Conservation (phyloP, 2,797 vertebrate species). For the Gallirallus australis region DNA sequence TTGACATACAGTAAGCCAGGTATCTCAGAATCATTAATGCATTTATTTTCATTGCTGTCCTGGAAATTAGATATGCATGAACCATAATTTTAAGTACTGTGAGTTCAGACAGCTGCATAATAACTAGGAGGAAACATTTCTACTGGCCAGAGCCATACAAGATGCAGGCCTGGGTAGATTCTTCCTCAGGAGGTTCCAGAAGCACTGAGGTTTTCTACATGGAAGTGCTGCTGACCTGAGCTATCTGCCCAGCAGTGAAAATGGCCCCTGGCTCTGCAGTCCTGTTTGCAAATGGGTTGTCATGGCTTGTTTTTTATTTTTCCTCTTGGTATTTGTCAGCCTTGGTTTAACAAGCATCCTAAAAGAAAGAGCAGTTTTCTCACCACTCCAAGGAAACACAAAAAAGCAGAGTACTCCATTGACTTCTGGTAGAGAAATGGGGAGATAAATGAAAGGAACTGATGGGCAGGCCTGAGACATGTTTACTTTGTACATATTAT, state of each 20-base stretch:
- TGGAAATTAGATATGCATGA: neutral
- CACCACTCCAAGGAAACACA: neutral
- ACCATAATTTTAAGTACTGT: neutral
- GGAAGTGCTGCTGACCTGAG: neutral
- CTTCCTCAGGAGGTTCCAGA: neutral
- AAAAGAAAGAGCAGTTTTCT: neutral
- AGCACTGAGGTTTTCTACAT: neutral
- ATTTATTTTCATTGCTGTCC: neutral
- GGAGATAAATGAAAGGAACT: neutral
- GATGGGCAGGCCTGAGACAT: neutral
- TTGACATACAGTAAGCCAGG: neutral
- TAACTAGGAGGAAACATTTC: neutral
- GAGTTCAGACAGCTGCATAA: neutral
- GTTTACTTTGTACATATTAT: neutral
- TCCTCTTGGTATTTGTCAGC: neutral
- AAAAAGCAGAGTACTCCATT: neutral
- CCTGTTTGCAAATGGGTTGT: neutral
- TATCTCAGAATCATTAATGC: neutral
- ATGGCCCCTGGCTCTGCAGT: neutral
- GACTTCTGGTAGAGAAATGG: neutral
- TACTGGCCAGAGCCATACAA: neutral
- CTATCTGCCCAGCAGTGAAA: neutral
- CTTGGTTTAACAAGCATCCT: neutral
- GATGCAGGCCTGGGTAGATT: neutral
- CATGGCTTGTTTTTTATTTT: neutral